phyloP scores from a whole-genome alignment of 2,113 vertebrate genomes.

The Erpornis zantholeuca region DNA sequence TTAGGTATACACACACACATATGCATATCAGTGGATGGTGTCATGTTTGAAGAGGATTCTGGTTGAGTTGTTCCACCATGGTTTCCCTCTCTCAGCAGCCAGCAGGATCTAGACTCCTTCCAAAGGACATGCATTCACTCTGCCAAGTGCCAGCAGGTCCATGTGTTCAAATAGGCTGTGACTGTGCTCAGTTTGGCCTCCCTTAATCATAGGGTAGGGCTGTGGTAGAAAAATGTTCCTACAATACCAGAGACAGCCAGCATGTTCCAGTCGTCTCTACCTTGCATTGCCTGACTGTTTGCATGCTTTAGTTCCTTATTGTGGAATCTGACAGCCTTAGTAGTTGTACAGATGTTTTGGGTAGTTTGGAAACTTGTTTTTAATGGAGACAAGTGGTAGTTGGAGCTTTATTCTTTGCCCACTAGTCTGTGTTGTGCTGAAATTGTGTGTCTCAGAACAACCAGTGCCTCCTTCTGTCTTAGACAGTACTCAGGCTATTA shows the following conservation, averaged over 20 bases:
- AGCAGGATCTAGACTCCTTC: background rate
- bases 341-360: background rate
- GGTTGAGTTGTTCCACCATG: background rate
- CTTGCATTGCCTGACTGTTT: fast-evolving
- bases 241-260: background rate
- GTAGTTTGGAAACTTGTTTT: background rate
- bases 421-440: background rate
- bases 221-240: background rate
- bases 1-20: no score
- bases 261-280: background rate
- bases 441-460: background rate
- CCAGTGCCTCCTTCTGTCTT: background rate
- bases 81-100: background rate
- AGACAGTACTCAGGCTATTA: background rate
- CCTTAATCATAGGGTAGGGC: background rate
- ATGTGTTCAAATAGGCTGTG: background rate
- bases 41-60: background rate
- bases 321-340: background rate
- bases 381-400: background rate
- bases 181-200: background rate
- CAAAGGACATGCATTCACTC: background rate
- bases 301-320: background rate
- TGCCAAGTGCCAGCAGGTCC: background rate
- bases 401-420: background rate
- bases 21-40: background rate